Base-by-base conservation (phyloP, 2,113 vertebrate species). In the Dicerorhinus sumatrensis region DNA sequence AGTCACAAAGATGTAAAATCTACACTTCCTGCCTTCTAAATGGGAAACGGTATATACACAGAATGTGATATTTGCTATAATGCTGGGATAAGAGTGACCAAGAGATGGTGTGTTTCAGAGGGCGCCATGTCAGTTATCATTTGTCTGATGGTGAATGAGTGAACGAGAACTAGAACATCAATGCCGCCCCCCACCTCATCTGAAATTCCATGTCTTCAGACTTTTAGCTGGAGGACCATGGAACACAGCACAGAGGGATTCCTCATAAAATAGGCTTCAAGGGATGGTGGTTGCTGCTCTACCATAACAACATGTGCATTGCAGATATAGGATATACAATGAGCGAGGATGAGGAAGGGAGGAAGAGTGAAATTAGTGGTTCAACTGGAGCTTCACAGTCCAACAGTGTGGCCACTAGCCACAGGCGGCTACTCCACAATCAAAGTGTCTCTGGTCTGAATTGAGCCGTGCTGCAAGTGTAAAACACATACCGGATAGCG, bases 381-480 rank as follows among this genome's bases (percentile, higher is more conserved):
- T 58, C 46, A 39, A 7, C 51, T 0, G 5, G 21, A 42, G 6
- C 0, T 25, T 3, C 1, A 9, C 7, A 2, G 21, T 2, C 36
- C 29, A 11, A 0, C 21, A 0, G 0, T 0, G 51, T 3, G 5
- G 1, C 62, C 20, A 4, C 8, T 17, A 5, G 17, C 10, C 2
- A 25, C 3, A 1, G 0, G 29, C n/a, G 60, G 7, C 18, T 36
- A 16, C 25, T 1, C 11, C 13, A 3, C 0, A 39, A 12, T 12
- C 2, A 21, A 4, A n/a, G 16, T 2, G 0, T 54, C 31, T 17
- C 58, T 62, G 4, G 1, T 23, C 2, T 2, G 8, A 51, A 2
- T 12, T 10, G n/a, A 31, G 14, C 2, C 33, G 21, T 25, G 5
- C 48, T 8, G 4, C 10, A 16, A 14, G 2, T 18, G 5, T 42